These are phyloP conservation scores for Clavelina lepadiformis DNA, from an alignment of 23 tunicate species.

Conservation along the genomic window DNA sequence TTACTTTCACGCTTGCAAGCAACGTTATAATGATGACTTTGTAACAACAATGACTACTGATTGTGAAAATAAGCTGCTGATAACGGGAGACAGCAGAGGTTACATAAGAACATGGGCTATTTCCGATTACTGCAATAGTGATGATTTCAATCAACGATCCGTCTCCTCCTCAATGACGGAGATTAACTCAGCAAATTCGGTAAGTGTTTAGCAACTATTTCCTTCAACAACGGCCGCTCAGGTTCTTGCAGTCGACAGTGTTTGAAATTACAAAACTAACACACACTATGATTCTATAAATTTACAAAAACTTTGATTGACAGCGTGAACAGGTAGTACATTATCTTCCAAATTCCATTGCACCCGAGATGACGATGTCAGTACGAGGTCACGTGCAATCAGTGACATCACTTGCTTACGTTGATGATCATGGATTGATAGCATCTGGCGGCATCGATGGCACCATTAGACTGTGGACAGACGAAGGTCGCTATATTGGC, in stretches of 20 bases:
- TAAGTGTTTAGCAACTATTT: no score
- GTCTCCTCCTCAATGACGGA: no score
- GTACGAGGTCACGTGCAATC: conserved; percentile 37
- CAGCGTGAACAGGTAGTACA: no score
- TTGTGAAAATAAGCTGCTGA: conserved; percentile 18
- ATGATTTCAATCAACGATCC: no score
- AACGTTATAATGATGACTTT: conserved; percentile 21
- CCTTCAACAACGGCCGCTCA: no score
- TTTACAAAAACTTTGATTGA: no score
- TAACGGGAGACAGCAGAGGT: conserved; percentile 80
- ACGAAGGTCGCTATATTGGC: conserved; percentile 63
- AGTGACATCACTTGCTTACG: conserved; percentile 55
- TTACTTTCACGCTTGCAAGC: conserved; percentile 30
- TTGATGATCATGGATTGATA: conserved; percentile 37
- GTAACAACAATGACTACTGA: conserved; percentile 69
- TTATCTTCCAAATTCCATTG: conserved; percentile 23
- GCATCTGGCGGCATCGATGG: conserved; percentile 73
- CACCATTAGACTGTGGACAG: conserved; percentile 70
- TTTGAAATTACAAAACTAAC: no score
- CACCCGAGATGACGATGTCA: conserved; percentile 38
- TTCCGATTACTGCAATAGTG: conserved; percentile 50
- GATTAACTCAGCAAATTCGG: no score
- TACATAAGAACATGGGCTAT: conserved; percentile 69
- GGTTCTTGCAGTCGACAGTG: no score
- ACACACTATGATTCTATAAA: no score